Evolutionary conservation across 2,888 invertebrate species (phyloP), one percentile per base, ranked within the genome.

Genomic region (Oxyteleia sp.): DNA sequence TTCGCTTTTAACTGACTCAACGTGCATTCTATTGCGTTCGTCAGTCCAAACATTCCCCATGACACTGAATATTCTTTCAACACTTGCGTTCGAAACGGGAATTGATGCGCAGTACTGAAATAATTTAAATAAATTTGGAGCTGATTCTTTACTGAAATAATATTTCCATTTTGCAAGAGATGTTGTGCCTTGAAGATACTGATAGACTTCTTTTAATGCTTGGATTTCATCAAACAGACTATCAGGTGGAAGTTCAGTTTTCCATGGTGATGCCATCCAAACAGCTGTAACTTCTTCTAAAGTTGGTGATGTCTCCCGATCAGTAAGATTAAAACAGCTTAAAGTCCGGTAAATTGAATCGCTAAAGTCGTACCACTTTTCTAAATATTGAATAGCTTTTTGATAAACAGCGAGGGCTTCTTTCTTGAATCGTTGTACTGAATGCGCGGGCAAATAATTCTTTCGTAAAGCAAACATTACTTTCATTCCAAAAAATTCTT

Each of bases 31-130:
- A n/a, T n/a, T n/a, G n/a, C n/a, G n/a, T n/a, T n/a, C 16, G 15
- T 51, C 18, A 7, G 53, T 74, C 55, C 55, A 55, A 0, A 53
- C 18, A 43, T 51, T 63, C 1, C 11, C 16, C 55, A 64, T 64
- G 1, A 66, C 38, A n/a, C 47, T 47, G 18, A 75, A 75, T 20
- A 75, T 45, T 29, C 20, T 16, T 18, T 76, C 68, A 35, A 45
- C 64, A 13, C 13, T 16, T 32, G 75, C 55, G 55, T 66, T 66
- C 10, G 23, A 47, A 18, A 75, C 47, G n/a, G 66, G 75, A n/a
- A 63, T 43, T 13, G 71, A 71, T 47, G 61, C 45, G 13, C 45
- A 61, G 23, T 61, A 45, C 7, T 59, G 59, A 59, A 57, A 35
- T 10, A 57, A 10, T 57, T 57, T 57, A 10, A 61, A 26, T 26